Base-by-base conservation (phyloP, 2,888 invertebrate species). In the Chaetoderma sp. region DNA sequence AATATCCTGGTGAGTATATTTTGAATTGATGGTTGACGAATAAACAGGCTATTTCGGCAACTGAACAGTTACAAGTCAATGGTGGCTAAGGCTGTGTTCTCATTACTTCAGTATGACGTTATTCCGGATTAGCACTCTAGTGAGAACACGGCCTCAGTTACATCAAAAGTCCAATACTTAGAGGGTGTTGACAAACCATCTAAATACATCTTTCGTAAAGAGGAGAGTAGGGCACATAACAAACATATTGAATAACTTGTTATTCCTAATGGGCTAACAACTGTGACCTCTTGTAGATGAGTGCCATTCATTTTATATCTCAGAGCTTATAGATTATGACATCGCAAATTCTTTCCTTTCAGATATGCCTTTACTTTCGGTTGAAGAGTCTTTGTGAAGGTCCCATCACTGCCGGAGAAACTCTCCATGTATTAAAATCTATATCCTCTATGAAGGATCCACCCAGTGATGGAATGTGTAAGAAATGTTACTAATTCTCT, bases 131-230 rank as follows among this genome's bases (percentile, higher is more conserved):
- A n/a, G n/a, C n/a, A n/a, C n/a, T n/a, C n/a, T n/a, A n/a, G n/a
- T n/a, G n/a, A n/a, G n/a, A n/a, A n/a, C n/a, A n/a, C n/a, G n/a
- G n/a, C n/a, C n/a, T 36, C 21, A 23, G 39, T 56, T n/a, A n/a
- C 36, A 8, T 13, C 56, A 16, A 56, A 39, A n/a, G 33, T 21
- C 16, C 25, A 39, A 10, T 23, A 39, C 23, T 56, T 56, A 4
- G 30, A 56, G n/a, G 13, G 25, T 28, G 32, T 30, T 27, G 60
- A 60, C 21, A 60, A 60, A 60, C 49, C 60, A 13, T 60, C 60
- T 2, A 47, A 42, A 18, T 47, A 47, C 49, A 32, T 47, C 49
- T 60, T 49, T 47, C 23, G 4, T 21, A 47, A 49, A 18, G 60
- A 49, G 18, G 49, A 49, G 33, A 18, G n/a, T 1, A 4, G 36